phyloP scores from a whole-genome alignment of 2,797 vertebrate species.

The Momotus momota region DNA sequence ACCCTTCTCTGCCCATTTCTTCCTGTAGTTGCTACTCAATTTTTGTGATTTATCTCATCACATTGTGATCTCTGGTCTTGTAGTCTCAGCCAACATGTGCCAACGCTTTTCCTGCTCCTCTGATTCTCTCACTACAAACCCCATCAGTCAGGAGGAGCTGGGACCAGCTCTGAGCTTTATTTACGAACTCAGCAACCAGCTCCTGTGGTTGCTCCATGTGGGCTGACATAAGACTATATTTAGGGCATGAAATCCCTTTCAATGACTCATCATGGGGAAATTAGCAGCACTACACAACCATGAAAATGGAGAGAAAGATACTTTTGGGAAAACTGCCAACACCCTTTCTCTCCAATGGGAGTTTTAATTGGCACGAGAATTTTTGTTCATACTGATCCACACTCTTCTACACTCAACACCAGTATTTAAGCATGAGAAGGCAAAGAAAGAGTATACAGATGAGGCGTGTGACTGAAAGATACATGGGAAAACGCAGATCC shows the following conservation, averaged over 20 bases:
- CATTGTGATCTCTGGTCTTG: background rate
- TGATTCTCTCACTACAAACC: background rate
- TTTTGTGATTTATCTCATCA: background rate
- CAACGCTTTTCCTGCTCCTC: background rate
- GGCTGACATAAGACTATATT: constrained; percentile 5
- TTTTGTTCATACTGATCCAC: background rate
- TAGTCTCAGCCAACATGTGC: background rate
- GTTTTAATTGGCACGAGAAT: constrained; percentile 1
- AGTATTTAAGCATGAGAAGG: background rate
- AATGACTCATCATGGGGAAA: constrained; percentile 4
- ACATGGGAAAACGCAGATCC: background rate
- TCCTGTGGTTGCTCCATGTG: background rate
- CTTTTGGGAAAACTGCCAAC: background rate
- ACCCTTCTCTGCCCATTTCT: background rate
- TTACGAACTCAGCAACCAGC: constrained; percentile 18
- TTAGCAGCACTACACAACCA: background rate
- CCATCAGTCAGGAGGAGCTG: background rate
- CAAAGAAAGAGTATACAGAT: background rate
- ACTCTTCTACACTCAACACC: background rate
- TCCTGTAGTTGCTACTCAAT: background rate
- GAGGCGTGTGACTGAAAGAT: background rate
- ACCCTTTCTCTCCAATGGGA: background rate
- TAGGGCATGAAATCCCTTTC: constrained; percentile 30
- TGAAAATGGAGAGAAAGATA: constrained; percentile 14
- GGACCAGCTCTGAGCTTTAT: background rate